phyloP scores from a whole-genome alignment of 2,797 vertebrate species.

The Numenius phaeopus region DNA sequence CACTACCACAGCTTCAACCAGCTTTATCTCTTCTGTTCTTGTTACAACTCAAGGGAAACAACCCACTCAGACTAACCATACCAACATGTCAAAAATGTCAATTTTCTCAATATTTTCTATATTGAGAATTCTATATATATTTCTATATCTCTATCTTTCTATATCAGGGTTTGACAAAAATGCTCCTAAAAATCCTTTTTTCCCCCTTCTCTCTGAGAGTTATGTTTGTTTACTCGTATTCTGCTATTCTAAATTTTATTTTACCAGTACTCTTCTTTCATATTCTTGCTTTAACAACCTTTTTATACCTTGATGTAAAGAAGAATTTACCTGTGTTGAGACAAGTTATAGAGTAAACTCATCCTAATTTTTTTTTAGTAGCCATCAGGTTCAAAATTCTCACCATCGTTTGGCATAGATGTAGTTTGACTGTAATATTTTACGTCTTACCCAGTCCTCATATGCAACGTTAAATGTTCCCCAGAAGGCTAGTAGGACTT shows the following conservation, averaged over 20 bases:
- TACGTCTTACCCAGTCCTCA: fast-evolving
- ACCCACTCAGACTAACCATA: neutral
- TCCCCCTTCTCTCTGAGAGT: neutral
- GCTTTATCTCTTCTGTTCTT: neutral
- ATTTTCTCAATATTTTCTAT: neutral
- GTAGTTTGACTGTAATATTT: neutral
- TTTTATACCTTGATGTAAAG: neutral
- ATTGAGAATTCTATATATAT: too few species aligned
- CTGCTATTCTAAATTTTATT: neutral
- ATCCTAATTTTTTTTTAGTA: neutral
- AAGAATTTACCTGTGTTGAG: neutral
- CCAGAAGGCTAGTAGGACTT: neutral
- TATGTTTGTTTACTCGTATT: fast-evolving
- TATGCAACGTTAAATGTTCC: neutral
- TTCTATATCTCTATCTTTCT: neutral
- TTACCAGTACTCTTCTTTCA: neutral
- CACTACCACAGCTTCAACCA: neutral
- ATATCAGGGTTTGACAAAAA: neutral
- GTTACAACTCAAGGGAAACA: neutral
- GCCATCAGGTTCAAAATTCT: neutral
- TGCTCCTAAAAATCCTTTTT: neutral
- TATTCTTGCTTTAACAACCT: neutral
- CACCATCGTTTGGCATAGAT: neutral
- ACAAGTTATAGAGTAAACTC: neutral
- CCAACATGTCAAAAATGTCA: neutral